These are phyloP conservation scores for Germaria angustata DNA, from an alignment of 2,888 invertebrate species.

Conservation along the genomic window DNA sequence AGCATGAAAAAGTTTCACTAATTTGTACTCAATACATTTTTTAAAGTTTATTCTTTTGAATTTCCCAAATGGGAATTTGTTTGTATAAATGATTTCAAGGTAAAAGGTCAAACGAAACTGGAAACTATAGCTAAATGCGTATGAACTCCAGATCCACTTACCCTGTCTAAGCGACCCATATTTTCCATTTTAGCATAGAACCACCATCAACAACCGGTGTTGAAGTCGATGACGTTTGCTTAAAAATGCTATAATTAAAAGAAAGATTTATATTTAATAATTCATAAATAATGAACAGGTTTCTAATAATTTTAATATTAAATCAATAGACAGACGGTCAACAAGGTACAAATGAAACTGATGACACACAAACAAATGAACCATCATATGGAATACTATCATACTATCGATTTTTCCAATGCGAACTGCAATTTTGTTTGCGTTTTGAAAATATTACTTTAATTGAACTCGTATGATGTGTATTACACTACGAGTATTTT, in stretches of 20 bases:
- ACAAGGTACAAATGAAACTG: neutral
- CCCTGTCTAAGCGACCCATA: conserved; percentile 60
- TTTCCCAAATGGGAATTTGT: neutral
- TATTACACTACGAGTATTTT: too few species aligned
- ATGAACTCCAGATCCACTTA: conserved; percentile 11
- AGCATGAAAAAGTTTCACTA: conserved; percentile 41
- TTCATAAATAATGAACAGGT: conserved; percentile 21
- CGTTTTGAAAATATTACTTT: neutral
- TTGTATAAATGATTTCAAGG: conserved; percentile 20
- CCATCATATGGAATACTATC: conserved; percentile 23
- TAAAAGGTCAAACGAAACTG: conserved; percentile 37
- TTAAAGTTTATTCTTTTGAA: conserved; percentile 13
- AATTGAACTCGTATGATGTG: too few species aligned
- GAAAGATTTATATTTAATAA: conserved; percentile 9
- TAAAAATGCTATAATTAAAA: conserved; percentile 26
- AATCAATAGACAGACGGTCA: neutral
- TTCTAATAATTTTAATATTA: neutral
- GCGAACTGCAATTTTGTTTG: conserved; percentile 9
- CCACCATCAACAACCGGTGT: neutral
- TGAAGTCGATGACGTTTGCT: neutral
- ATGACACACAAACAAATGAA: neutral
- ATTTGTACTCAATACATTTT: conserved; percentile 34
- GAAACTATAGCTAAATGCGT: neutral
- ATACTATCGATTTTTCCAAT: conserved; percentile 61
- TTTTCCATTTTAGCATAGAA: conserved; percentile 57